phyloP scores from a whole-genome alignment of 2,888 invertebrate species.

The Gasteruption jaculator region DNA sequence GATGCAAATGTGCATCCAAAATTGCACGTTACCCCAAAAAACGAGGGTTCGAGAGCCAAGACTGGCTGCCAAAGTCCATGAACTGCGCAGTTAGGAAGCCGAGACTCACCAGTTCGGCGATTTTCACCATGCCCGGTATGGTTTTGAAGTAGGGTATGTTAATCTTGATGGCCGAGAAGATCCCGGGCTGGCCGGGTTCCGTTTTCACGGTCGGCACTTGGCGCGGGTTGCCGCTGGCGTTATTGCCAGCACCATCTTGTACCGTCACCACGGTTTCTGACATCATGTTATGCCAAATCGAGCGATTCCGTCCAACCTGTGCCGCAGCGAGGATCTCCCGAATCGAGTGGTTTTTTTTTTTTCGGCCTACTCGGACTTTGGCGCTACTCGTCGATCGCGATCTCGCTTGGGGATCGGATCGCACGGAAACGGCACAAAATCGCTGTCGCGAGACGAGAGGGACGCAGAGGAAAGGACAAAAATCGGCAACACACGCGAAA shows the following conservation, averaged over 20 bases:
- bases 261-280: conserved; percentile 81
- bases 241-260: conserved; percentile 62
- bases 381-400: not conserved
- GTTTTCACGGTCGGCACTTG: conserved; percentile 51
- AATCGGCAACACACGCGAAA: conserved; percentile 18
- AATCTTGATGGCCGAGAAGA: conserved; percentile 68
- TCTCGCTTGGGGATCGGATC: conserved; percentile 8
- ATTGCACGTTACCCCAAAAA: no score
- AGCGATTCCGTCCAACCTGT: no score
- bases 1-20: no score
- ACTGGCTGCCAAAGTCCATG: no score
- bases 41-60: no score
- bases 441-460: no score
- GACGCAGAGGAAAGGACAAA: conserved; percentile 20
- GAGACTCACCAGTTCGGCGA: conserved; percentile 73
- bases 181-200: conserved; percentile 55
- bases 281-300: conserved; percentile 58
- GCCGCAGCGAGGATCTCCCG: no score
- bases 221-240: conserved; percentile 47
- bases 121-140: conserved; percentile 75
- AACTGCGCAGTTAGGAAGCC: conserved; percentile 1
- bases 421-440: not conserved
- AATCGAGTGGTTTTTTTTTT: conserved; percentile 5
- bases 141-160: conserved; percentile 78
- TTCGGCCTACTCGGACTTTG: not conserved